A percentile compares a stretch with the other conserved stretches of the same genome.
Evolutionary conservation across 2,888 invertebrate species (phyloP).

Genomic region (Rambutsinella grinnellia): DNA sequence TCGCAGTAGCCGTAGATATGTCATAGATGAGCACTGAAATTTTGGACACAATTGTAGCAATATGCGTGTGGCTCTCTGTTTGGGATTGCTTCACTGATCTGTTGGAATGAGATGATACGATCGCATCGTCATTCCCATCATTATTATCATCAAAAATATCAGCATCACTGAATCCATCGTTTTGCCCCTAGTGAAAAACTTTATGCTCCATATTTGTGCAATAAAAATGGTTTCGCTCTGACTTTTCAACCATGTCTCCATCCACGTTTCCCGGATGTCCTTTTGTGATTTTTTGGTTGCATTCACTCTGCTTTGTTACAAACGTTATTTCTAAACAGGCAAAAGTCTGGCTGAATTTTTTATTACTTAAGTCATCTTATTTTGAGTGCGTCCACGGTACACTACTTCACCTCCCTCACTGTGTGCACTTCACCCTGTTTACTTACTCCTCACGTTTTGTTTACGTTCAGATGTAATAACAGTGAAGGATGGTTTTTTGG

Average conservation of each 20-base stretch:
- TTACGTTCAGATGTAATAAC: no score
- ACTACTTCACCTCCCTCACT: no score
- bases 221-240: conserved; percentile 37
- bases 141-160: conserved; percentile 17
- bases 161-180: no score
- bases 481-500: no score
- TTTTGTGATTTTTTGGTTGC: conserved; percentile 46
- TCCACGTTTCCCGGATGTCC: conserved; percentile 55
- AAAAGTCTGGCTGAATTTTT: no score
- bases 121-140: conserved; percentile 1
- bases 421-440: no score
- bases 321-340: no score
- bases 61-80: background rate
- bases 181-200: no score
- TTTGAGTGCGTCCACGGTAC: no score
- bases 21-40: background rate
- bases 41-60: background rate
- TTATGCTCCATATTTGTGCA: conserved; percentile 19
- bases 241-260: conserved; percentile 40
- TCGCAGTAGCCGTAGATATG: background rate
- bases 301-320: no score
- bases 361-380: no score
- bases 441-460: no score
- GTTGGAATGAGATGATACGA: background rate
- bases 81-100: background rate